Percentiles rank a stretch among this genome's conserved stretches.
These are phyloP conservation scores for Metopia argyrocephala DNA, from an alignment of 2,888 invertebrate genomes.

Conservation along the genomic window DNA sequence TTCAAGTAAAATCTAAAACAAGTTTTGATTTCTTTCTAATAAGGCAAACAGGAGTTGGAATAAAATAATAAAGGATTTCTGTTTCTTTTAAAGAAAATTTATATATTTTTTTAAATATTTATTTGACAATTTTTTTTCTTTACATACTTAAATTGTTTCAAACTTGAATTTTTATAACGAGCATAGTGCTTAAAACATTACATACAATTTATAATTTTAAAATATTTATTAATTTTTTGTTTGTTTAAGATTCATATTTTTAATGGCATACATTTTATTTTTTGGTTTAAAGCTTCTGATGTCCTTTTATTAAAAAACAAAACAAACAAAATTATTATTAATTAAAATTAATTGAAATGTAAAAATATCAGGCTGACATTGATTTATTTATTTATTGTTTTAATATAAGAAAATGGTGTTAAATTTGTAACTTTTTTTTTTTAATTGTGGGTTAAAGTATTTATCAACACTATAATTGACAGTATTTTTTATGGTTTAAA, in stretches of 20 bases:
- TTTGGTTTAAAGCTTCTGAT: slow-evolving; percentile 46
- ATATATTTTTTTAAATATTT: background rate
- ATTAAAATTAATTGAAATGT: background rate
- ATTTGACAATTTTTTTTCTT: slow-evolving; percentile 1
- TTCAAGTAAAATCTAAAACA: background rate
- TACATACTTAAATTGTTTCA: background rate
- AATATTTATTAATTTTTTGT: background rate
- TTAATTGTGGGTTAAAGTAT: background rate
- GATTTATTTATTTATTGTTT: background rate
- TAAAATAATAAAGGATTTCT: background rate
- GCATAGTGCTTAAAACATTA: background rate
- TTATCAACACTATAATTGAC: slow-evolving; percentile 30
- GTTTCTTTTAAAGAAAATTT: background rate
- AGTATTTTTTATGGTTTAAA: no score
- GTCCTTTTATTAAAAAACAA: slow-evolving; percentile 53
- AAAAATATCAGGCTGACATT: background rate
- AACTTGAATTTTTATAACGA: background rate
- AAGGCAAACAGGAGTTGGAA: background rate
- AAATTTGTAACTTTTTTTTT: background rate
- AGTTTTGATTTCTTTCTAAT: background rate
- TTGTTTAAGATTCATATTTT: no score
- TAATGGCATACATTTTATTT: no score
- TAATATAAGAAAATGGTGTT: background rate
- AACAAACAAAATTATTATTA: background rate
- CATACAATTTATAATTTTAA: background rate